Conservation (phyloP, 2,888 invertebrate genomes). For the Camptogramma bilineatum region DNA sequence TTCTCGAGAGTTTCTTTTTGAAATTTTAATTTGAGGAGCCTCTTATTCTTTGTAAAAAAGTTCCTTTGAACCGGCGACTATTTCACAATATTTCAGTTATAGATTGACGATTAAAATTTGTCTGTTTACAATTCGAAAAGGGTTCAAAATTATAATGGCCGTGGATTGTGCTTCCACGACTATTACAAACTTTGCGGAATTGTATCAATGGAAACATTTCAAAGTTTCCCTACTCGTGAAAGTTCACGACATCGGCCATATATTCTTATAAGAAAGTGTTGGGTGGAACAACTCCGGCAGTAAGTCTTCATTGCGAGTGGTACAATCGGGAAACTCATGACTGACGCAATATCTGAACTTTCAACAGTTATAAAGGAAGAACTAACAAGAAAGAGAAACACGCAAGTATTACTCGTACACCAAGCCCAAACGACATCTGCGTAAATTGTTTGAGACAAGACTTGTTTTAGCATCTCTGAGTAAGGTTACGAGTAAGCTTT, state of each 20-base stretch:
- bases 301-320: slow-evolving; percentile 70
- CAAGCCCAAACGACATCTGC: slow-evolving; percentile 7
- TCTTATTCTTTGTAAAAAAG: slow-evolving; percentile 36
- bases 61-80: slow-evolving; percentile 30
- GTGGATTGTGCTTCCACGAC: slow-evolving; percentile 36
- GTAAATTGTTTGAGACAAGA: slow-evolving; percentile 1
- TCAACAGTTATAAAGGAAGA: slow-evolving; percentile 36
- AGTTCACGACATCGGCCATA: slow-evolving; percentile 64
- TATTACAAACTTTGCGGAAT: slow-evolving; percentile 55
- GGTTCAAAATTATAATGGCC: background rate
- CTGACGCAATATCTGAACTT: slow-evolving; percentile 63
- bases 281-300: slow-evolving; percentile 58
- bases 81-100: slow-evolving; percentile 17
- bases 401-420: background rate
- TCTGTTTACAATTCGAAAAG: background rate
- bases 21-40: slow-evolving; percentile 42
- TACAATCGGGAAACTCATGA: slow-evolving; percentile 46
- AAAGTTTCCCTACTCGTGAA: slow-evolving; percentile 49
- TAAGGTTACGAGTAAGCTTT: too few relatives aligned
- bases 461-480: too few relatives aligned
- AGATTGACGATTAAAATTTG: slow-evolving; percentile 6
- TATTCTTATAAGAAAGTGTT: slow-evolving; percentile 76
- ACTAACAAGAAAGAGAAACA: slow-evolving; percentile 23
- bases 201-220: slow-evolving; percentile 59
- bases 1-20: slow-evolving; percentile 38